Conservation (phyloP, 2,113 vertebrate genomes). For the Mastomys coucha region DNA sequence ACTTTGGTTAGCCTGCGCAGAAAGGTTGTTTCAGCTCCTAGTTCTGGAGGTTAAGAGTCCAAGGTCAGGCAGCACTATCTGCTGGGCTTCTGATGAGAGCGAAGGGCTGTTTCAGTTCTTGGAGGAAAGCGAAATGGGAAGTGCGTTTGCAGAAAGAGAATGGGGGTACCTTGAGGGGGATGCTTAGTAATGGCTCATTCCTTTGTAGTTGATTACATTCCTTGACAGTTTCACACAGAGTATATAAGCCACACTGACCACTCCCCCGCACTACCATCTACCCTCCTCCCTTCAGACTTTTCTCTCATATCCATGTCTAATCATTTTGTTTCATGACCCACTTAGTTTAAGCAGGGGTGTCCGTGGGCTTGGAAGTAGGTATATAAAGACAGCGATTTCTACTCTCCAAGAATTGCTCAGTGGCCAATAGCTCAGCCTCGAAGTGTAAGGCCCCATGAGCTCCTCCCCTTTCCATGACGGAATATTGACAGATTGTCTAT, state of each 20-base stretch:
- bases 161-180: rapidly evolving
- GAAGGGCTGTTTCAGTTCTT: neutral
- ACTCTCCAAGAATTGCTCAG: neutral
- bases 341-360: neutral
- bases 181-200: neutral
- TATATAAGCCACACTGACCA: neutral
- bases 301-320: neutral
- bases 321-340: neutral
- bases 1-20: neutral
- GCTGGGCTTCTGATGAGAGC: neutral
- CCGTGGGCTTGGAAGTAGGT: neutral
- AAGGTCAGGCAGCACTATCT: neutral
- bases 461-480: neutral
- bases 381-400: neutral
- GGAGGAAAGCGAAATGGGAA: neutral
- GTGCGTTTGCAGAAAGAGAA: neutral
- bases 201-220: neutral
- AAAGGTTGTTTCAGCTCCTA: neutral
- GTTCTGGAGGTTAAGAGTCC: neutral
- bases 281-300: neutral
- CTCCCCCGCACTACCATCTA: neutral
- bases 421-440: neutral
- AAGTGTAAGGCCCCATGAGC: neutral
- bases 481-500: neutral
- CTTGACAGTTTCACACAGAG: neutral